Percentiles rank a stretch among this genome's conserved stretches.
Evolutionary conservation across 2,113 vertebrate genomes (phyloP).

Genomic region (Arothron firmamentum): DNA sequence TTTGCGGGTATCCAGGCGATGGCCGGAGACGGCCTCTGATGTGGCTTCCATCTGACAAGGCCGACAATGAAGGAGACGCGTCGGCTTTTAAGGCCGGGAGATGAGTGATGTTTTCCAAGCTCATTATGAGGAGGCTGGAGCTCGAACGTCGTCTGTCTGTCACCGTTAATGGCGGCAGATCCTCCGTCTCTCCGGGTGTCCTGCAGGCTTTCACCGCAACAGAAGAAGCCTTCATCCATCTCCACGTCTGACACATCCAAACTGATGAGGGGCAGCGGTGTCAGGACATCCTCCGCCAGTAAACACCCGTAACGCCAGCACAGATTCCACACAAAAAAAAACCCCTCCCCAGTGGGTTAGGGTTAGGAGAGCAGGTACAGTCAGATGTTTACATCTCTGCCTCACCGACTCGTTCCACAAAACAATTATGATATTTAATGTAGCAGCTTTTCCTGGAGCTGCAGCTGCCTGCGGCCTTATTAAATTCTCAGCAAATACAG

Average conservation of each 20-base stretch:
- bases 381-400: no score
- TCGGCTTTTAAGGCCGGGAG: conserved; percentile 20
- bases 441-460: no score
- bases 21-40: conserved; percentile 29
- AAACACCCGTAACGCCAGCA: no score
- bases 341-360: no score
- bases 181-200: conserved; percentile 4
- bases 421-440: neutral
- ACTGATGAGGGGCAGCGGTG: neutral
- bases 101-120: conserved; percentile 45
- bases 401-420: neutral
- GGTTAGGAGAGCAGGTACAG: no score
- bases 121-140: conserved; percentile 49
- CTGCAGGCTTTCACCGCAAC: neutral
- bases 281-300: no score
- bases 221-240: conserved; percentile 3
- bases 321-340: no score
- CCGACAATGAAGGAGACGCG: conserved; percentile 42
- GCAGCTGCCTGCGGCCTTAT: neutral
- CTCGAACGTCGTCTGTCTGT: conserved; percentile 14
- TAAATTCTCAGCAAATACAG: no score
- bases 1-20: conserved; percentile 35
- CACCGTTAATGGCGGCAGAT: conserved; percentile 8
- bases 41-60: conserved; percentile 31
- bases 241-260: neutral